phyloP scores from a whole-genome alignment of 1,140 invertebrate genomes.

The Oscheius sp. region DNA sequence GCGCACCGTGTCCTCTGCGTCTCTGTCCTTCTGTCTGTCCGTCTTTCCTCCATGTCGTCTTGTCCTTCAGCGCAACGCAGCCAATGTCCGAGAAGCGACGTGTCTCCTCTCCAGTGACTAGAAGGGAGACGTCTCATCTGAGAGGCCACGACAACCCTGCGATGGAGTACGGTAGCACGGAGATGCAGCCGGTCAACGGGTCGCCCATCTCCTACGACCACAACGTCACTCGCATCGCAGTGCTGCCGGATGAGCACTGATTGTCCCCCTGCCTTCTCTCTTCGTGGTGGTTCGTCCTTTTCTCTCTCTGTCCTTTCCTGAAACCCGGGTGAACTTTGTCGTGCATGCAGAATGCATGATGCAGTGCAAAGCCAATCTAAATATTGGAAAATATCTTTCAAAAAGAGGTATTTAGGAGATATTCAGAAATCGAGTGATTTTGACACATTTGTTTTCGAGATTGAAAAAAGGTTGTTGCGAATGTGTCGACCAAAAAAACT shows the following conservation, averaged over 20 bases:
- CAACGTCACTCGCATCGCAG: slow-evolving; percentile 9
- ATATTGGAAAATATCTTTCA: too few species aligned
- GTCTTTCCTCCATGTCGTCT: slow-evolving; percentile 1
- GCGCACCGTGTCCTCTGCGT: too few species aligned
- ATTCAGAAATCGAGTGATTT: too few species aligned
- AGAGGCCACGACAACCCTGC: neutral
- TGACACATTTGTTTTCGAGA: too few species aligned
- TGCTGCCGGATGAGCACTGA: slow-evolving; percentile 1
- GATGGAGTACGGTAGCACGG: neutral
- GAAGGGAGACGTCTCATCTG: neutral
- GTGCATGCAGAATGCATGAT: too few species aligned
- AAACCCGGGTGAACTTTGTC: too few species aligned
- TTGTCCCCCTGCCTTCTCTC: neutral
- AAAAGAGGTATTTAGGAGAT: too few species aligned
- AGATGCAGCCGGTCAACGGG: neutral
- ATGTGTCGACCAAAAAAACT: too few species aligned
- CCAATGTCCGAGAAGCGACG: neutral
- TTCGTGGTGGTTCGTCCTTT: slow-evolving; percentile 4
- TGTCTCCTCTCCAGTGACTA: neutral
- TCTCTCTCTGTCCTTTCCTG: neutral
- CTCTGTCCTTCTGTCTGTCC: too few species aligned
- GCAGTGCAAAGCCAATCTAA: too few species aligned
- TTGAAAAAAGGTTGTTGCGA: too few species aligned
- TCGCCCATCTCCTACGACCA: neutral
- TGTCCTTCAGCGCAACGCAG: slow-evolving; percentile 6